Percentiles rank a stretch among this genome's conserved stretches.
Evolutionary conservation across 2,888 invertebrate genomes (phyloP).

Genomic region (Thelaira solivaga): DNA sequence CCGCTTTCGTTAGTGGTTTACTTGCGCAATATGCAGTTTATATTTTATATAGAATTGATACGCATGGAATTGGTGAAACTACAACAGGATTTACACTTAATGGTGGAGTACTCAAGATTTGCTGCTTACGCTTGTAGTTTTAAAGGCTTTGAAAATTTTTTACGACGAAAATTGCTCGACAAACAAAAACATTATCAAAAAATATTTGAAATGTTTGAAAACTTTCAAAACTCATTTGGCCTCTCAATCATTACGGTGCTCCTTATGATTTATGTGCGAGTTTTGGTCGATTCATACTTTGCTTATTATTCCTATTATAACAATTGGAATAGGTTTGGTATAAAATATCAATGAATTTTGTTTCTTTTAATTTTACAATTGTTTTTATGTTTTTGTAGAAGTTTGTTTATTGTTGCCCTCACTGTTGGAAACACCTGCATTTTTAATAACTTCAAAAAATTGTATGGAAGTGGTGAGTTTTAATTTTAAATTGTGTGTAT

Average conservation of each 20-base stretch:
- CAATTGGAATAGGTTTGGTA: conserved; percentile 40
- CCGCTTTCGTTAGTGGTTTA: conserved; percentile 65
- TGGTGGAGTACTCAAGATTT: conserved; percentile 69
- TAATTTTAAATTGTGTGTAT: background rate
- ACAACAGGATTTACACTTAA: conserved; percentile 65
- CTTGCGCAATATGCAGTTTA: conserved; percentile 68
- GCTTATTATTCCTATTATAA: conserved; percentile 64
- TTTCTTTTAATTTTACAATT: background rate
- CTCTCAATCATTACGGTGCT: conserved; percentile 69
- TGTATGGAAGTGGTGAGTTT: conserved; percentile 69
- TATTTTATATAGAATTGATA: conserved; percentile 70
- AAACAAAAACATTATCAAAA: conserved; percentile 68
- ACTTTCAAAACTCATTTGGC: conserved; percentile 67
- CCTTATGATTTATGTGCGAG: conserved; percentile 67
- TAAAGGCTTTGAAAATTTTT: conserved; percentile 66
- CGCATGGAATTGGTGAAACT: conserved; percentile 68
- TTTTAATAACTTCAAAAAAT: conserved; percentile 67
- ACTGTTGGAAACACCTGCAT: conserved; percentile 67
- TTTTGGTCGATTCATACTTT: conserved; percentile 71
- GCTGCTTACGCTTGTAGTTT: conserved; percentile 63
- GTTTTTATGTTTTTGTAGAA: conserved; percentile 62
- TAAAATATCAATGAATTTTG: background rate
- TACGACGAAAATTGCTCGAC: conserved; percentile 66
- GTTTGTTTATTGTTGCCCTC: conserved; percentile 67
- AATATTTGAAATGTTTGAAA: conserved; percentile 68